Base-by-base conservation (phyloP, 1,140 invertebrate genomes). In the Papilio dardanus region DNA sequence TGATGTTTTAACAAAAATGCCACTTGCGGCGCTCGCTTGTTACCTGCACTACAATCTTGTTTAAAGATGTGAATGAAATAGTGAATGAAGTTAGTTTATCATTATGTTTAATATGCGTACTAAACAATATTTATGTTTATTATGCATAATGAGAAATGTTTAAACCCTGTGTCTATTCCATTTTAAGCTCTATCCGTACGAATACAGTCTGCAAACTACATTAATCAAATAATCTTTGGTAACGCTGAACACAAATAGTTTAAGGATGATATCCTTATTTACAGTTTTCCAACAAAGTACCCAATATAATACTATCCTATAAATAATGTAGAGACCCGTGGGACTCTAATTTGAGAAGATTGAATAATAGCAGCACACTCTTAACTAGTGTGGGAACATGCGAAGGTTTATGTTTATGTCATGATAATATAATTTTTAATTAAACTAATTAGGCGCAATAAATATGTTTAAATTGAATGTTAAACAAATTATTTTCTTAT, bases 1-100 rank as follows among this genome's bases (percentile, higher is more conserved):
- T 71, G 68, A 42, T 40, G 33, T 62, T 62, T 62, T 62, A 62
- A 37, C 37, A 69, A 69, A 69, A 40, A 37, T 69, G 33, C 31
- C 67, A 40, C 37, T 69, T 14, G 35, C 67, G 33, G 21, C 67
- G 24, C 35, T 69, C 67, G 35, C 19, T 69, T 16, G 31, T 28
- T 37, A 24, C 67, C 33, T 62, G 24, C 54, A 62, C 54, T 62
- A 62, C 24, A 28, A 62, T 28, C 54, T 58, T 28, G 24, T 62
- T 62, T 62, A 12, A 12, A 62, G 24, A 30, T 28, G 24, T 62
- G 50, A 54, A 54, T 24, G 50, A 54, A 54, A 54, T 28, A 54
- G 50, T 54, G 50, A 54, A 54, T 54, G 50, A 46, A 46, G 42
- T 46, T 46, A 19, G 42, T 46, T 16, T 7, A 46, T n/a, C 3